These are phyloP conservation scores for Chamaetylas fuelleborni DNA, from an alignment of 2,113 vertebrate species.

Conservation along the genomic window DNA sequence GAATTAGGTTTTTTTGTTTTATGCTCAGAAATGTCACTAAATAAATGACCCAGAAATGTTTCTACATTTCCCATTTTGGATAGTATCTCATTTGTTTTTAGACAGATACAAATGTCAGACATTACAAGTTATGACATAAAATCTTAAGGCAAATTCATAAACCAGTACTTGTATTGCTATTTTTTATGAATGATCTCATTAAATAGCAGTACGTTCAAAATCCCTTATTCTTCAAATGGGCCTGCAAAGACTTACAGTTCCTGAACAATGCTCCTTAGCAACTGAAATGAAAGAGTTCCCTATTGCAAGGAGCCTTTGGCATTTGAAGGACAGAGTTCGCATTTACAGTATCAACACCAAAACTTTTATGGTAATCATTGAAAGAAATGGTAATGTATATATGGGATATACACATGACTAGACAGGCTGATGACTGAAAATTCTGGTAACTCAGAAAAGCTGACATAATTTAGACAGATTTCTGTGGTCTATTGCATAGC, in stretches of 20 bases:
- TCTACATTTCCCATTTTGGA: background rate
- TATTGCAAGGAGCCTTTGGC: background rate
- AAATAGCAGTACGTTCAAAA: background rate
- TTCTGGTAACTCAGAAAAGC: background rate
- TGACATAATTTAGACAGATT: background rate
- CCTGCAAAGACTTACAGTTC: background rate
- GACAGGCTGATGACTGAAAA: background rate
- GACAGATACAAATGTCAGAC: background rate
- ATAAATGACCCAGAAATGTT: background rate
- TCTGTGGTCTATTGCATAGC: background rate
- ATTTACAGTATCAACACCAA: background rate
- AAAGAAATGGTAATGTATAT: background rate
- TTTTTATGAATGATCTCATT: background rate
- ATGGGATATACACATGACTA: background rate
- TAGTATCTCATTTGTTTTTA: background rate
- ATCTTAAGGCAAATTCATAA: background rate
- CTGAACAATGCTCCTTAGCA: background rate
- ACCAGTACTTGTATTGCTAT: background rate
- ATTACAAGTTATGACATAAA: background rate
- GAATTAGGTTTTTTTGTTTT: background rate
- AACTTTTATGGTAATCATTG: background rate
- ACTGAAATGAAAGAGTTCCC: background rate
- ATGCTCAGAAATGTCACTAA: background rate
- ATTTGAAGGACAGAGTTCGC: background rate
- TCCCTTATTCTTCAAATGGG: background rate